phyloP scores from a whole-genome alignment of 1,140 invertebrate genomes.

The Ridgeia piscesae region DNA sequence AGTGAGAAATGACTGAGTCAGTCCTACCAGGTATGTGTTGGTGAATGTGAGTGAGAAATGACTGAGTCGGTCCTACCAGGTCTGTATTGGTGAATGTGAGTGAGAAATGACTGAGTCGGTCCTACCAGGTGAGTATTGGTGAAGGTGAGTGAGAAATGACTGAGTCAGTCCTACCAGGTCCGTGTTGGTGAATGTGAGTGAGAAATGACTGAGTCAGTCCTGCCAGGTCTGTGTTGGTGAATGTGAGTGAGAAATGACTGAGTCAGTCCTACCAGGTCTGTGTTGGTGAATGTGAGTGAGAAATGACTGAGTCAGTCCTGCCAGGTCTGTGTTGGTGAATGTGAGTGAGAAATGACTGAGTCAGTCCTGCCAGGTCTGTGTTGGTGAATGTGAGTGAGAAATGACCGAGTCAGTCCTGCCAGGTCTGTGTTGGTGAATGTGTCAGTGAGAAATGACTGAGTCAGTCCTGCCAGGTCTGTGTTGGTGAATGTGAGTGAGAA shows the following conservation, averaged over 20 bases:
- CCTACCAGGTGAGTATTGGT: constrained; percentile 75
- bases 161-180: constrained; percentile 64
- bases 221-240: constrained; percentile 78
- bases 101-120: constrained; percentile 33
- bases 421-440: constrained; percentile 79
- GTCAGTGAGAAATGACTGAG: constrained; percentile 51
- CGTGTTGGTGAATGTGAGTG: constrained; percentile 76
- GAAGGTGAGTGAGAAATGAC: constrained; percentile 64
- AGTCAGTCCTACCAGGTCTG: constrained; percentile 66
- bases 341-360: constrained; percentile 57
- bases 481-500: constrained; percentile 74
- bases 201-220: constrained; percentile 32
- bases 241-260: constrained; percentile 61
- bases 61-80: constrained; percentile 61
- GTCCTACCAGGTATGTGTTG: constrained; percentile 70
- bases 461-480: constrained; percentile 66
- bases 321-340: constrained; percentile 78
- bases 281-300: constrained; percentile 75
- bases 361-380: constrained; percentile 66
- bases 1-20: constrained; percentile 51
- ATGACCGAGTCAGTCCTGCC: constrained; percentile 51
- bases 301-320: constrained; percentile 47
- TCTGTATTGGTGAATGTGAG: constrained; percentile 78
- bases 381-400: constrained; percentile 74
- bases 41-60: constrained; percentile 69